Evolutionary conservation across 1,140 invertebrate species (phyloP).

Genomic region (Nasonia vitripennis): DNA sequence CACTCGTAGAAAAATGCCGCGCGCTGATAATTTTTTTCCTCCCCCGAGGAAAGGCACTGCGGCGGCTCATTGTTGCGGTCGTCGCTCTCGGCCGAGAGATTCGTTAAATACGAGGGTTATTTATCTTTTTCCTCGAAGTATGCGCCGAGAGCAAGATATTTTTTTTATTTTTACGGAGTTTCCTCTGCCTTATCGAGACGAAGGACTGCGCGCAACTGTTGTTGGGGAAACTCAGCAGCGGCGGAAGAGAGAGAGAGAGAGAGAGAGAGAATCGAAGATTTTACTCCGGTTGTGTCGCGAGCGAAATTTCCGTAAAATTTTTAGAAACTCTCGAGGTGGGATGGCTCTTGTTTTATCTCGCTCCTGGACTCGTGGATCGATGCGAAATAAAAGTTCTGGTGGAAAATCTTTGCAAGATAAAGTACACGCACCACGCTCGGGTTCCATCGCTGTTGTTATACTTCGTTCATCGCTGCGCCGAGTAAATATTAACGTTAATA

Average conservation of each 20-base stretch:
- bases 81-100: neutral
- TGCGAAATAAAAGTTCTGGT: neutral
- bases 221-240: neutral
- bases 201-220: neutral
- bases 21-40: constrained; percentile 26
- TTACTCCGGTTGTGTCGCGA: neutral
- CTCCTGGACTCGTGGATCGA: neutral
- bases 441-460: too few relatives aligned
- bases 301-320: constrained; percentile 3
- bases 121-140: constrained; percentile 21
- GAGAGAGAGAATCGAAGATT: constrained; percentile 3
- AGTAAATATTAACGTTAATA: too few relatives aligned
- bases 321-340: neutral
- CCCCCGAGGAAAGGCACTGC: too few relatives aligned
- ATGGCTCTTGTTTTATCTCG: neutral
- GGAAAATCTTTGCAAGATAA: neutral
- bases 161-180: neutral
- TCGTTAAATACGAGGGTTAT: constrained; percentile 25
- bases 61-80: neutral
- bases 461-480: too few relatives aligned
- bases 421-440: neutral
- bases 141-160: neutral
- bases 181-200: constrained; percentile 3
- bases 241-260: neutral
- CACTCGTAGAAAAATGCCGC: neutral